A percentile compares a stretch with the other conserved stretches of the same genome.
Evolutionary conservation across 2,888 invertebrate species (phyloP).

Genomic region (Timandra comae): DNA sequence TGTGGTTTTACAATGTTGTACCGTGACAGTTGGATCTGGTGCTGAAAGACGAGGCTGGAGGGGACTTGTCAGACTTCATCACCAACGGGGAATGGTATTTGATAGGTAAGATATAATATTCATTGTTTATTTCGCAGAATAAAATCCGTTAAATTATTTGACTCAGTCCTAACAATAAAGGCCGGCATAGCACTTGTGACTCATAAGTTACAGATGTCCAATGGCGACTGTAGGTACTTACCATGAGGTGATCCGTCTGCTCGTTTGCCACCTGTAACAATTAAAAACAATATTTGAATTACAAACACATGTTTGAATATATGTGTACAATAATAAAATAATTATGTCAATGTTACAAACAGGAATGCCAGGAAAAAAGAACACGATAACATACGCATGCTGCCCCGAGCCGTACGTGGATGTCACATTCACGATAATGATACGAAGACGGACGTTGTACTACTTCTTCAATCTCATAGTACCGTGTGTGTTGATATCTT

Average conservation of each 20-base stretch:
- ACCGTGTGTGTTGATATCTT: conserved; percentile 98
- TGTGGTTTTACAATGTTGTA: conserved; percentile 31
- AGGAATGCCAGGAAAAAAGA: conserved; percentile 95
- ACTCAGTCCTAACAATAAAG: too few relatives aligned
- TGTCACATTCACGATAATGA: conserved; percentile 97
- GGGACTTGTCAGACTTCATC: conserved; percentile 97
- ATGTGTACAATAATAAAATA: too few relatives aligned
- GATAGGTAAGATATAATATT: conserved; percentile 95
- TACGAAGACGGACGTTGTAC: conserved; percentile 96
- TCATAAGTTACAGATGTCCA: not conserved
- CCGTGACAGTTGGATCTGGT: conserved; percentile 92
- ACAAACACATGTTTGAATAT: too few relatives aligned
- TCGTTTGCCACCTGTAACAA: too few relatives aligned
- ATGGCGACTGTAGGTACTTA: not conserved
- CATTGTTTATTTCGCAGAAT: too few relatives aligned
- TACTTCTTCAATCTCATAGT: conserved; percentile 99
- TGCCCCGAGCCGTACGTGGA: conserved; percentile 96
- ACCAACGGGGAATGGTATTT: conserved; percentile 99
- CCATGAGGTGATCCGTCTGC: too few relatives aligned
- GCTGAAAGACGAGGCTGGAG: conserved; percentile 94
- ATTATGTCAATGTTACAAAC: too few relatives aligned
- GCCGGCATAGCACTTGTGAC: too few relatives aligned
- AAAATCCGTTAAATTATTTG: too few relatives aligned
- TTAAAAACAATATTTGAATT: too few relatives aligned
- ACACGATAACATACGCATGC: conserved; percentile 93